phyloP scores from a whole-genome alignment of 2,888 invertebrate genomes.

The Drepana falcataria region DNA sequence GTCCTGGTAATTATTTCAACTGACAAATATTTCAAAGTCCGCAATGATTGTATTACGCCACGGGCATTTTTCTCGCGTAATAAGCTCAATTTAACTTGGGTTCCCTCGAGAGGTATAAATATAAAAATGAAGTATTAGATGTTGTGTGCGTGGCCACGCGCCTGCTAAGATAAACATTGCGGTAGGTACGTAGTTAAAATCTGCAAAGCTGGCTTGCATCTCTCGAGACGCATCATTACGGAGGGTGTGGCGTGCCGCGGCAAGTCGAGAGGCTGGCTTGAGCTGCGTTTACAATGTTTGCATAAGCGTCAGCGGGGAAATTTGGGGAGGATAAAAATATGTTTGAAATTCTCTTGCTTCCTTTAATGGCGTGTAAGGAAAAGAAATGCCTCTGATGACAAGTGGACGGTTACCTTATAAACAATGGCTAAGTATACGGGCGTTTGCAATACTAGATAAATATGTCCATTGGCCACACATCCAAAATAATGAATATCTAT shows the following conservation, averaged over 20 bases:
- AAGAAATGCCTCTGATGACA: too few species aligned
- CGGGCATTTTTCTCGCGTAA: neutral
- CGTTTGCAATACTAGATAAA: too few species aligned
- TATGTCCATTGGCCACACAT: too few species aligned
- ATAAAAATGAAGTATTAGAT: slow-evolving; percentile 19
- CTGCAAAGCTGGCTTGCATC: slow-evolving; percentile 54
- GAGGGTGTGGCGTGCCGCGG: slow-evolving; percentile 48
- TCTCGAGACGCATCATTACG: slow-evolving; percentile 74
- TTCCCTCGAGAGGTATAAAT: neutral
- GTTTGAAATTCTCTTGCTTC: too few species aligned
- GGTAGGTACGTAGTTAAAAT: slow-evolving; percentile 45
- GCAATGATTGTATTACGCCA: neutral
- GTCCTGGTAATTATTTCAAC: neutral
- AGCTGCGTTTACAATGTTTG: slow-evolving; percentile 8
- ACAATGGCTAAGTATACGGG: too few species aligned
- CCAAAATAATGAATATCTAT: too few species aligned
- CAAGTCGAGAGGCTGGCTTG: slow-evolving; percentile 33
- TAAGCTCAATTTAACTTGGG: neutral
- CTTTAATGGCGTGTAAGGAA: too few species aligned
- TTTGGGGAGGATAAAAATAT: neutral
- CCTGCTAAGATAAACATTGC: slow-evolving; percentile 40
- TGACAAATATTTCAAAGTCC: neutral
- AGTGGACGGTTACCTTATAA: too few species aligned
- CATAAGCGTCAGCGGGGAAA: slow-evolving; percentile 16
- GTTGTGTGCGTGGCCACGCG: slow-evolving; percentile 45